A percentile compares a stretch with the other conserved stretches of the same genome.
These are phyloP conservation scores for Pristionchus arcanus DNA, from an alignment of 2,888 invertebrate species.

Conservation along the genomic window DNA sequence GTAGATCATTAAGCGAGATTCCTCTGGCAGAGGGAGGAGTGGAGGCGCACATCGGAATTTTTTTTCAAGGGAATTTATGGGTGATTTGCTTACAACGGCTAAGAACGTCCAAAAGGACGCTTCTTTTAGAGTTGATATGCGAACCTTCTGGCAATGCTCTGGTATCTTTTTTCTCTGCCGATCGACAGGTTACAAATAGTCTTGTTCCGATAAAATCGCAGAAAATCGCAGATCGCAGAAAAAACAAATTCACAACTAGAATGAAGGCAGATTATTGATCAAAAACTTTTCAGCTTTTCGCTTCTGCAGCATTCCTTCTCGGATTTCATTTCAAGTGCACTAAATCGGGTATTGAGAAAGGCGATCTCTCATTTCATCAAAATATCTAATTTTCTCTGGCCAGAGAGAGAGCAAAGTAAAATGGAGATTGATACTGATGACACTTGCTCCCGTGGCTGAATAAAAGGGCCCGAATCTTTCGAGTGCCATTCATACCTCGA, in stretches of 20 bases:
- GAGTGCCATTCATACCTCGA: background rate
- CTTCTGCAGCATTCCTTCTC: background rate
- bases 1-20: background rate
- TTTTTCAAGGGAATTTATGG: too few species aligned
- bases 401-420: background rate
- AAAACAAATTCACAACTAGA: background rate
- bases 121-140: too few species aligned
- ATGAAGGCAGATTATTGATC: background rate
- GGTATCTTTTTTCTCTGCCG: too few species aligned
- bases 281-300: background rate
- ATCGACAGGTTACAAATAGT: too few species aligned
- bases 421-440: background rate
- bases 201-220: too few species aligned
- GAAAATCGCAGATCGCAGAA: too few species aligned
- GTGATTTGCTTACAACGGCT: too few species aligned
- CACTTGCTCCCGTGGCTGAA: background rate
- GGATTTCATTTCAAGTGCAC: background rate
- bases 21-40: background rate
- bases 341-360: background rate
- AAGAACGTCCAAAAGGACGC: too few species aligned
- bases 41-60: background rate
- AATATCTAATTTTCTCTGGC: background rate
- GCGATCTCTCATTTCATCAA: background rate
- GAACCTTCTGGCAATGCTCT: too few species aligned
- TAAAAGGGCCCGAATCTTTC: background rate